These are phyloP conservation scores for Pygathrix nemaeus DNA, from an alignment of 2,113 vertebrate species.

Conservation along the genomic window DNA sequence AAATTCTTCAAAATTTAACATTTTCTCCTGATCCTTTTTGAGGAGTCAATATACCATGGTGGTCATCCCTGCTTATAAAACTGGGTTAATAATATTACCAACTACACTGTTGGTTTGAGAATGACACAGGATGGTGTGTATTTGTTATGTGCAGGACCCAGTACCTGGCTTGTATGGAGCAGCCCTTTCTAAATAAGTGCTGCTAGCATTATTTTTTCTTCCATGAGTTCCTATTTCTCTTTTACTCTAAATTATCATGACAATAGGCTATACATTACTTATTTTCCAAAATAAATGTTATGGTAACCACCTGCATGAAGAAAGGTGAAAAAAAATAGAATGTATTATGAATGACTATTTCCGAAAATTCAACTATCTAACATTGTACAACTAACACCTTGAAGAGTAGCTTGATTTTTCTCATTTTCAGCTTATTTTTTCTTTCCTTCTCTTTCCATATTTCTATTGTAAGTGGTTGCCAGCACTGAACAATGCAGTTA, in stretches of 20 bases:
- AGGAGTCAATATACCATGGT: not conserved
- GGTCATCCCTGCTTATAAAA: not conserved
- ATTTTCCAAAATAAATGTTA: not conserved
- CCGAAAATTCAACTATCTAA: not conserved
- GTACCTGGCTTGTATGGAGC: not conserved
- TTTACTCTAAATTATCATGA: not conserved
- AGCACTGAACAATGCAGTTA: not conserved
- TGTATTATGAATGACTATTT: not conserved
- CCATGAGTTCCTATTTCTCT: not conserved
- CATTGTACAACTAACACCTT: not conserved
- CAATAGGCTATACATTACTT: not conserved
- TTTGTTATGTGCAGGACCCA: not conserved
- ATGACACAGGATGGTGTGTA: not conserved
- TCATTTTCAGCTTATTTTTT: not conserved
- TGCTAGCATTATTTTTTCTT: not conserved
- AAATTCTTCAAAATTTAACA: not conserved
- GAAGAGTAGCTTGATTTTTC: not conserved
- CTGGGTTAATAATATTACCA: not conserved
- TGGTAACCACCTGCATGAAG: not conserved
- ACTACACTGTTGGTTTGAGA: not conserved
- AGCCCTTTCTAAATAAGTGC: not conserved
- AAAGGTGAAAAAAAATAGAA: not conserved
- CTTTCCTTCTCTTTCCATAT: not conserved
- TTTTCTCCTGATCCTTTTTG: not conserved
- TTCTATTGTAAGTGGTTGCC: not conserved